phyloP scores from a whole-genome alignment of 2,888 invertebrate genomes.

The Amphipoea lucens region DNA sequence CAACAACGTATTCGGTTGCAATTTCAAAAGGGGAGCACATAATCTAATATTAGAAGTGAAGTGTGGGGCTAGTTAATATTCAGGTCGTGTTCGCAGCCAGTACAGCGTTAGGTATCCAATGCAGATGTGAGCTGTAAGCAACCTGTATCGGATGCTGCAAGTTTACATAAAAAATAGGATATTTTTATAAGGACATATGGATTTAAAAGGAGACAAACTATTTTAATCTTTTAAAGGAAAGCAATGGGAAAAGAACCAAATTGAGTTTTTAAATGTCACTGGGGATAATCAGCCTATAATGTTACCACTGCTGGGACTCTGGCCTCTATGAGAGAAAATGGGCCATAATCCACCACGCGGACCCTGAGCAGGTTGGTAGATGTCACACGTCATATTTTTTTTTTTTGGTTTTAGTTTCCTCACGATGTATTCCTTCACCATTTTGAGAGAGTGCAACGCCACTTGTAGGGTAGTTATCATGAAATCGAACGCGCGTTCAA shows the following conservation, averaged over 20 bases:
- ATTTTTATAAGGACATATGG: not conserved
- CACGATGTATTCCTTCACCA: not conserved
- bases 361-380: accelerated
- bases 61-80: conserved; percentile 50
- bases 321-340: not conserved
- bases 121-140: conserved; percentile 38
- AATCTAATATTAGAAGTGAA: conserved; percentile 33
- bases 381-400: too few species aligned
- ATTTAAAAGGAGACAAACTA: not conserved
- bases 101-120: conserved; percentile 20
- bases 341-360: not conserved
- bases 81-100: conserved; percentile 39
- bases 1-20: conserved; percentile 13
- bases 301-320: not conserved
- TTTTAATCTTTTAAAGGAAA: not conserved
- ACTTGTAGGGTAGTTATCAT: not conserved
- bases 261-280: not conserved
- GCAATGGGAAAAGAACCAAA: not conserved
- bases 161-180: conserved; percentile 6
- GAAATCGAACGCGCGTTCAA: not conserved
- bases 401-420: not conserved
- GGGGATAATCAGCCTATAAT: too few species aligned
- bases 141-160: conserved; percentile 3
- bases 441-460: not conserved
- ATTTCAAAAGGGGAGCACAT: conserved; percentile 27